Conservation (phyloP, 2,888 invertebrate genomes). For the Chalcosyrphus nemorum region DNA sequence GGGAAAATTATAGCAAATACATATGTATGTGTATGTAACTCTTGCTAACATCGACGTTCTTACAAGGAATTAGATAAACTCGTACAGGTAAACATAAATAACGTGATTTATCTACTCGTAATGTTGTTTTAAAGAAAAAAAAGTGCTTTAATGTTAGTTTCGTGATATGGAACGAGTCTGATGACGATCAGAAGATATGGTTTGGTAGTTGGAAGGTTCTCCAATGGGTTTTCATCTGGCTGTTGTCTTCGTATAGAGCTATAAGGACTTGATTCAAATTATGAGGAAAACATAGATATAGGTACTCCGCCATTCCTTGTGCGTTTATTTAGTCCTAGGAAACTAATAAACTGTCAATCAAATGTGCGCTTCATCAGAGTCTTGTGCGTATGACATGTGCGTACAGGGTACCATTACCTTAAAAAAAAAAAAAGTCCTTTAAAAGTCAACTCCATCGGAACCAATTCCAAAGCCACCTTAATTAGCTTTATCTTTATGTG, state of each 20-base stretch:
- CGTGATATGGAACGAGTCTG: constrained; percentile 12
- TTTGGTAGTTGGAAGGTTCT: background rate
- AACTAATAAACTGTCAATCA: too few relatives aligned
- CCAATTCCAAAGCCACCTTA: background rate
- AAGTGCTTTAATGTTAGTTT: constrained; percentile 26
- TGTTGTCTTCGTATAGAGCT: too few relatives aligned
- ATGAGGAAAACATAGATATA: too few relatives aligned
- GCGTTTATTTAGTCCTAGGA: too few relatives aligned
- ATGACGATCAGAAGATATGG: constrained; percentile 19
- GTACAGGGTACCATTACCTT: background rate
- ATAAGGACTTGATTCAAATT: too few relatives aligned
- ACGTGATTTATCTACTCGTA: background rate
- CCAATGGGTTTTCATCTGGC: background rate
- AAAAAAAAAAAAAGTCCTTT: background rate
- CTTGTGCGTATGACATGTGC: constrained; percentile 5
- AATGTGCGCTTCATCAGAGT: background rate
- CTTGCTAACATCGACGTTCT: background rate
- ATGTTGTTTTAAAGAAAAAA: background rate
- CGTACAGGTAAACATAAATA: background rate
- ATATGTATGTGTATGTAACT: too few relatives aligned
- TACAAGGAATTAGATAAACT: background rate
- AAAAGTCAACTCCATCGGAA: background rate
- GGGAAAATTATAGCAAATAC: too few relatives aligned
- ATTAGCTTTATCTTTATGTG: constrained; percentile 5
- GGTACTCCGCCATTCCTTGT: background rate